Percentiles rank a stretch among this genome's conserved stretches.
phyloP scores from a whole-genome alignment of 2,797 vertebrate species.

The Astyanax mexicanus region DNA sequence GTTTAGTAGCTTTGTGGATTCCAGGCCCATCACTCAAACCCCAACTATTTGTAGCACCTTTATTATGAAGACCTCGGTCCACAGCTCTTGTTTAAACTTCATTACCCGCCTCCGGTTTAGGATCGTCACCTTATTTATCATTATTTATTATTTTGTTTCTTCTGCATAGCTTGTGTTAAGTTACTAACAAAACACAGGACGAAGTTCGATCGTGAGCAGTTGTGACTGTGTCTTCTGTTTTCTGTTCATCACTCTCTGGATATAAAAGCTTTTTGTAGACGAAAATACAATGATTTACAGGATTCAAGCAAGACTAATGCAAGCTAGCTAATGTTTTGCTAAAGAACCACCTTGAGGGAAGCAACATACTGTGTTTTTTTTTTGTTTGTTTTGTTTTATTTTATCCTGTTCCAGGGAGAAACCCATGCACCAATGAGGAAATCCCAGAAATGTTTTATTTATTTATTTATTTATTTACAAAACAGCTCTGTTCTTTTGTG shows the following conservation, averaged over 20 bases:
- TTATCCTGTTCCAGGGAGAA: not conserved
- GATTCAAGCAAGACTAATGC: not conserved
- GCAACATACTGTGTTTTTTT: not conserved
- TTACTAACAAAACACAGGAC: slow-evolving; percentile 4
- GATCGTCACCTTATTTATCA: slow-evolving; percentile 3
- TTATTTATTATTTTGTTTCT: not conserved
- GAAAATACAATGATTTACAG: not conserved
- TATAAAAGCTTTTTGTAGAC: not conserved
- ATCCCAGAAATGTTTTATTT: too few species aligned
- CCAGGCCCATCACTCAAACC: too few species aligned
- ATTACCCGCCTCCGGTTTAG: too few species aligned
- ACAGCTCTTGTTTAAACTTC: too few species aligned
- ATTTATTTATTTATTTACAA: not conserved
- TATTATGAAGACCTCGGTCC: too few species aligned
- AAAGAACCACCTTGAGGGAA: not conserved
- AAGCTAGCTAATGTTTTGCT: too few species aligned
- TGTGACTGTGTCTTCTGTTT: slow-evolving; percentile 1
- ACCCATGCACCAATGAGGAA: not conserved
- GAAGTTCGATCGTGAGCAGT: not conserved
- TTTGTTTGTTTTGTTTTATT: too few species aligned
- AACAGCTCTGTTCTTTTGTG: not conserved
- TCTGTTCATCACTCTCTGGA: not conserved
- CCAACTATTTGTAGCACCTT: too few species aligned
- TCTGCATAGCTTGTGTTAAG: not conserved
- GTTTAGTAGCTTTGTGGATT: too few species aligned